These are phyloP conservation scores for Dinoponera quadriceps DNA, from an alignment of 1,140 invertebrate genomes.

Conservation along the genomic window DNA sequence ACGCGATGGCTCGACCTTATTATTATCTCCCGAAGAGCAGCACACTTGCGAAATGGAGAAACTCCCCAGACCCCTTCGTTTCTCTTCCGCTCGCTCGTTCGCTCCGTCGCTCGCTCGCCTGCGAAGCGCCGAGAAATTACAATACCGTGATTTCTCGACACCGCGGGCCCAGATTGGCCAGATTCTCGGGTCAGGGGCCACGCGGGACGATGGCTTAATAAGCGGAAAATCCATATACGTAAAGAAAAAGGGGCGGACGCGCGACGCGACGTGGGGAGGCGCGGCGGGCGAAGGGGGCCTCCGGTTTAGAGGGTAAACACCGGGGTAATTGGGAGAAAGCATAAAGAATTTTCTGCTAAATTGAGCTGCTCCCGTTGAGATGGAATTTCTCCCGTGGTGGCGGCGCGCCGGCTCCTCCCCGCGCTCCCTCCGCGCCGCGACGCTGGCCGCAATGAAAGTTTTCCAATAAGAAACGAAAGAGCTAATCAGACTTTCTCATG, in stretches of 20 bases:
- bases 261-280: constrained; percentile 2
- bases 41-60: too few relatives aligned
- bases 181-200: constrained; percentile 41
- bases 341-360: constrained; percentile 81
- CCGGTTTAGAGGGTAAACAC: constrained; percentile 68
- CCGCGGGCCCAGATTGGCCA: constrained; percentile 38
- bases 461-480: constrained; percentile 79
- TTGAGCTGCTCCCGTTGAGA: constrained; percentile 76
- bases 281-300: not conserved
- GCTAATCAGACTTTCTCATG: constrained; percentile 81
- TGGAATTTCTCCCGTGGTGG: constrained; percentile 74
- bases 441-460: constrained; percentile 70
- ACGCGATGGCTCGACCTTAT: too few relatives aligned
- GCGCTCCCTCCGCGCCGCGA: constrained; percentile 35
- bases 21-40: too few relatives aligned
- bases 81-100: not conserved
- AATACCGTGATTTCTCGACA: constrained; percentile 13
- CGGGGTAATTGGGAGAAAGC: constrained; percentile 76
- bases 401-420: not conserved
- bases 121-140: constrained; percentile 20
- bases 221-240: constrained; percentile 45
- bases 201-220: constrained; percentile 54
- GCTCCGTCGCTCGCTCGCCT: not conserved
- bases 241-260: constrained; percentile 2
- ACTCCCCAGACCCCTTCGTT: too few relatives aligned